Evolutionary conservation across 2,888 invertebrate genomes (phyloP), one percentile per base, ranked within the genome.

Genomic region (Meloe dianella): DNA sequence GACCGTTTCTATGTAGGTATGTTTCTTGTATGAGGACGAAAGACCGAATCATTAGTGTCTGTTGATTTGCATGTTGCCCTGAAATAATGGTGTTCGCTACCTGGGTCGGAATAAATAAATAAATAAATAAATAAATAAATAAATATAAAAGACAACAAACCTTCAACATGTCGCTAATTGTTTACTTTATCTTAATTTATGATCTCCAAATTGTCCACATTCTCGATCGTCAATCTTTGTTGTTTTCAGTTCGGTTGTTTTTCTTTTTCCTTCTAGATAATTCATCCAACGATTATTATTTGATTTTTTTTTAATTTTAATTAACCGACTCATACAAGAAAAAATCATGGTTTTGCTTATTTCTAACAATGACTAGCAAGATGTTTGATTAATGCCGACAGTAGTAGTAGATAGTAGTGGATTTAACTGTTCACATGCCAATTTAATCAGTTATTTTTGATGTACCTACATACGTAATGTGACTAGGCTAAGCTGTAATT

Each of bases 121-220:
- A n/a, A n/a, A n/a, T n/a, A n/a, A n/a, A n/a, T n/a, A n/a, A n/a
- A n/a, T n/a, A n/a, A n/a, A n/a, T n/a, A n/a, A n/a, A n/a, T n/a
- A n/a, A n/a, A n/a, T n/a, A n/a, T n/a, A n/a, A n/a, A n/a, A n/a
- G n/a, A n/a, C n/a, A n/a, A n/a, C n/a, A 51, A 77, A 66, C 57
- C 75, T 71, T 72, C 72, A 75, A 77, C 77, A 76, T 74, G 72
- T 77, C 71, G 77, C 78, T 78, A 78, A 78, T 78, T 78, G 78
- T 78, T 76, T 73, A 67, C 71, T 70, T 77, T 78, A 78, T 78
- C 78, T 78, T 75, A 75, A 78, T 73, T 73, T 65, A 72, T 75
- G 71, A 78, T 78, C 78, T 75, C 67, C 70, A 74, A 75, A 75
- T 74, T 69, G 69, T 68, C 71, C 68, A 69, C 72, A 73, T 75